phyloP scores from a whole-genome alignment of 1,140 invertebrate genomes.

The Leptopilina clavipes region DNA sequence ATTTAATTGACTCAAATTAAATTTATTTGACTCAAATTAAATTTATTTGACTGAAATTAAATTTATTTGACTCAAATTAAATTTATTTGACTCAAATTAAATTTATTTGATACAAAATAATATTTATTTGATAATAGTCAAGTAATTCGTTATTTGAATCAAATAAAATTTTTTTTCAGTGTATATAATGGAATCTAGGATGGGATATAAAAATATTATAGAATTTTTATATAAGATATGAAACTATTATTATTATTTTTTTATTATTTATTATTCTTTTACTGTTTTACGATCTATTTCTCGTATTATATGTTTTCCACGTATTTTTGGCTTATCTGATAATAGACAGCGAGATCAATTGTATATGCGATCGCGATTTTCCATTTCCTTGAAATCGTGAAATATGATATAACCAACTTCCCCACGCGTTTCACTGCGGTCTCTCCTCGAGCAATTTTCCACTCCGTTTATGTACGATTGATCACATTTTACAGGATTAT shows the following conservation, averaged over 20 bases:
- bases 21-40: no score
- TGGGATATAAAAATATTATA: no score
- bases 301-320: background rate
- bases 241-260: background rate
- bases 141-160: no score
- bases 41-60: no score
- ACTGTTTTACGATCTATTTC: background rate
- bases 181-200: no score
- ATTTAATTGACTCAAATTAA: no score
- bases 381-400: slow-evolving; percentile 39
- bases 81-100: no score
- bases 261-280: no score
- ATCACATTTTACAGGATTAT: slow-evolving; percentile 6
- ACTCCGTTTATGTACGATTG: slow-evolving; percentile 6
- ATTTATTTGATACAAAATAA: no score
- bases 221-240: background rate
- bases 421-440: slow-evolving; percentile 49
- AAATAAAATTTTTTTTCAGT: no score
- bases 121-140: no score
- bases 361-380: slow-evolving; percentile 35
- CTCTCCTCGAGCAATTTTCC: slow-evolving; percentile 36
- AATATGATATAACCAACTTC: slow-evolving; percentile 54
- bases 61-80: no score
- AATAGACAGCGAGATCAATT: slow-evolving; percentile 12
- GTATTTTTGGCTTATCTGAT: background rate